Evolutionary conservation across 2,113 vertebrate species (phyloP), one percentile per base, ranked within the genome.

Genomic region (Semicossyphus pulcher): DNA sequence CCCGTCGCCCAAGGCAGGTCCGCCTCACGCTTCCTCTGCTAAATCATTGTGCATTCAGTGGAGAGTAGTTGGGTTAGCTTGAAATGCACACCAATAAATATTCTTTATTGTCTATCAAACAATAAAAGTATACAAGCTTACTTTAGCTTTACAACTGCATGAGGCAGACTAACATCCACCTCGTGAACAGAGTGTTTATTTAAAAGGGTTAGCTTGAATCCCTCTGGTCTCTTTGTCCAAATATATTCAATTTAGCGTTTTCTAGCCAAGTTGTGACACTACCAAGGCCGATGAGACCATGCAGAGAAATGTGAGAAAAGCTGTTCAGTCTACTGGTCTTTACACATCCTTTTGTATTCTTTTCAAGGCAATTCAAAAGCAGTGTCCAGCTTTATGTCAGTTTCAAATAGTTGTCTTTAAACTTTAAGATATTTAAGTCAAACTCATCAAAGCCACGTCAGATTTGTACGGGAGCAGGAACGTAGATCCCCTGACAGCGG

Each of bases 1-100:
- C 39, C 76, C 21, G 72, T 75, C 48, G 78, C 88, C 86, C 77
- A 31, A 51, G 83, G 86, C 85, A 58, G 80, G 78, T 85, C 81
- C 83, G 80, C 87, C 75, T 83, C 64, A 66, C 79, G 57, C 80
- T 78, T 76, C 78, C 54, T 31, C 56, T 39, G 63, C 80, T 83
- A 80, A 83, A 87, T 85, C 47, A 68, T 59, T 52, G 41, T 76
- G 63, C 62, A 77, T 76, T 87, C 81, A 75, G 28, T 11, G 29
- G 68, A 89, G 76, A 79, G 80, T 60, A 45, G 64, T 11, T 7
- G 25, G 23, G 8, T 51, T 53, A 42, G 49, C 3, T 7, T 72
- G 59, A 51, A 84, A 77, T 41, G 66, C 41, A 52, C 28, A 45
- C 32, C 51, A 39, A 65, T 77, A 68, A 75, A 83, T 75, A 69